These are phyloP conservation scores for Limenitis camilla DNA, from an alignment of 2,888 invertebrate species.

Conservation along the genomic window DNA sequence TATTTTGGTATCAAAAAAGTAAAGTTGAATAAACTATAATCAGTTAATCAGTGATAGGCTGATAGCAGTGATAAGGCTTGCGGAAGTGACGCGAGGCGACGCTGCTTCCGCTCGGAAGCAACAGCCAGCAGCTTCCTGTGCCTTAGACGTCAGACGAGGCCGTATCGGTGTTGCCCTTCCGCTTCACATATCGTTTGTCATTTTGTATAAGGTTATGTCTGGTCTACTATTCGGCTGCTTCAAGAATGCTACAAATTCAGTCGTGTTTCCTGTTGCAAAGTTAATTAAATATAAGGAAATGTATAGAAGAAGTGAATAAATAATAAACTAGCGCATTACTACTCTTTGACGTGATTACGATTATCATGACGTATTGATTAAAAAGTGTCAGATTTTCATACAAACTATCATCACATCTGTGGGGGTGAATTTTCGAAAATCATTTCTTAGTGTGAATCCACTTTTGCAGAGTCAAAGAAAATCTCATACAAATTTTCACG, in stretches of 20 bases:
- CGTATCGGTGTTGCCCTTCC: slow-evolving; percentile 24
- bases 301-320: background rate
- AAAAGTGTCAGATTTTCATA: too few species aligned
- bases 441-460: too few species aligned
- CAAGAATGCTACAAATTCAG: slow-evolving; percentile 1
- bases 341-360: too few species aligned
- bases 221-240: background rate
- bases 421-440: too few species aligned
- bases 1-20: slow-evolving; percentile 2
- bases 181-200: slow-evolving; percentile 5
- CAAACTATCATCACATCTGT: too few species aligned
- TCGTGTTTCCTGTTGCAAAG: background rate
- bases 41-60: slow-evolving; percentile 1
- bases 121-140: slow-evolving; percentile 48
- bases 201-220: background rate
- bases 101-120: slow-evolving; percentile 61
- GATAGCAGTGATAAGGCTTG: slow-evolving; percentile 6
- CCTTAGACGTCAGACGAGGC: slow-evolving; percentile 40
- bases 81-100: slow-evolving; percentile 51
- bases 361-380: too few species aligned
- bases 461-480: too few species aligned
- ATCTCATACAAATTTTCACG: too few species aligned
- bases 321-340: too few species aligned
- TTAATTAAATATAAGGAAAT: background rate
- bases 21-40: slow-evolving; percentile 18